Evolutionary conservation across 1,140 invertebrate species (phyloP), one percentile per base, ranked within the genome.

Genomic region (Drosophila suzukii): DNA sequence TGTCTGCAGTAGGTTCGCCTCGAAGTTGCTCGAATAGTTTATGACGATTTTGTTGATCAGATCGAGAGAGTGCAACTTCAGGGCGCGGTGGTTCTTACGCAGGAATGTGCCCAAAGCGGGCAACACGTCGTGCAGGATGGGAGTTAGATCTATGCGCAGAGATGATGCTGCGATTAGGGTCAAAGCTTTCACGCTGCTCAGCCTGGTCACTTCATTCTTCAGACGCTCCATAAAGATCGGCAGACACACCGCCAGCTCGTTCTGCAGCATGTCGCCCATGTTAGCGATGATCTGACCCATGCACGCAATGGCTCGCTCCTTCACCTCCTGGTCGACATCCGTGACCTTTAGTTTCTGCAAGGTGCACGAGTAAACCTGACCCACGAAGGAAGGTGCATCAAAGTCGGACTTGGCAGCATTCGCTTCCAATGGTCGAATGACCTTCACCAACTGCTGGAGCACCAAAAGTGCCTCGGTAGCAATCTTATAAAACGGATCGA

Each of bases 251-350:
- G 94, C 94, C 43, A 99, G 93, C 92, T 99, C 97, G 50, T 93
- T 93, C 91, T 95, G 92, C 3, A 95, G 92, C 59, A 92, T 95
- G 92, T 99, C 98, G 8, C 98, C 98, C 62, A 99, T 95, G 91
- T 98, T 97, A 65, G 96, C 96, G 32, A 99, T 95, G 44, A 99
- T 97, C 92, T 98, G 98, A 24, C 98, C 98, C 97, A 99, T 99
- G 84, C 98, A 98, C 2, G 98, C 97, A 63, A 99, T 99, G 6
- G 98, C 98, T 62, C 98, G 94, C 91, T 99, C 98, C 92, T 99
- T 99, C 0, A 99, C 98, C 94, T 99, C 98, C 92, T 99, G 98
- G 93, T 99, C 98, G 79, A 99, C 98, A 92, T 99, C 98, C 0
- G 98, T 96, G n/a, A 98, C 97, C 86, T 96, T 96, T 4, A 99